A percentile compares a stretch with the other conserved stretches of the same genome.
These are phyloP conservation scores for Otis tarda DNA, from an alignment of 2,113 vertebrate species.

Conservation along the genomic window DNA sequence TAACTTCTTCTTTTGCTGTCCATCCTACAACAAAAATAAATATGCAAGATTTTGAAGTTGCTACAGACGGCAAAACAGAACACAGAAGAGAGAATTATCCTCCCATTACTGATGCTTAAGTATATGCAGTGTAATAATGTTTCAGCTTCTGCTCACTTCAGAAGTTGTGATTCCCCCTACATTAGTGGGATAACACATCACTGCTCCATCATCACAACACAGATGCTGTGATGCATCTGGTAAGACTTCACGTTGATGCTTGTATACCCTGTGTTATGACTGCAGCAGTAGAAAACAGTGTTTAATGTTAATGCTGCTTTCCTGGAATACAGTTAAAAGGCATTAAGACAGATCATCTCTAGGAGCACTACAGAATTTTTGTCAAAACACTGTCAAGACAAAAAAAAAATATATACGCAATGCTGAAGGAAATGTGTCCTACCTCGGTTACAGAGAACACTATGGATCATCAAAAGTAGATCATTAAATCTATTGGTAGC, in stretches of 20 bases:
- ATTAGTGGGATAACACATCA: not conserved
- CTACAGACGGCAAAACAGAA: not conserved
- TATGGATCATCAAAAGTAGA: not conserved
- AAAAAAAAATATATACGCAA: not conserved
- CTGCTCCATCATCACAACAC: not conserved
- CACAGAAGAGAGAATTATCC: not conserved
- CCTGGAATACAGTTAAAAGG: not conserved
- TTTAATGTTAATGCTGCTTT: constrained; percentile 18
- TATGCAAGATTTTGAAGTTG: not conserved
- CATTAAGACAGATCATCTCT: constrained; percentile 1
- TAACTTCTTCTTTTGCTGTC: not conserved
- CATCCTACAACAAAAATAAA: not conserved
- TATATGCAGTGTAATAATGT: not conserved
- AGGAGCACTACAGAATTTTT: constrained; percentile 10
- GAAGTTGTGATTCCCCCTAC: not conserved
- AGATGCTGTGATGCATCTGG: constrained; percentile 42
- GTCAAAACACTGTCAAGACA: constrained; percentile 39
- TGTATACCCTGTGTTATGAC: constrained; percentile 23
- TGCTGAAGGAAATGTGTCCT: not conserved
- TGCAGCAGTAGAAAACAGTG: constrained; percentile 31
- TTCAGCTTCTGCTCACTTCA: constrained; percentile 9
- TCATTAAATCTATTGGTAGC: not conserved
- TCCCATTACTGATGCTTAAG: not conserved
- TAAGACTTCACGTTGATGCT: not conserved
- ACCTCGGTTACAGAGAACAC: not conserved